Conservation (phyloP, 2,888 invertebrate genomes). For the Argyresthia goedartella region DNA sequence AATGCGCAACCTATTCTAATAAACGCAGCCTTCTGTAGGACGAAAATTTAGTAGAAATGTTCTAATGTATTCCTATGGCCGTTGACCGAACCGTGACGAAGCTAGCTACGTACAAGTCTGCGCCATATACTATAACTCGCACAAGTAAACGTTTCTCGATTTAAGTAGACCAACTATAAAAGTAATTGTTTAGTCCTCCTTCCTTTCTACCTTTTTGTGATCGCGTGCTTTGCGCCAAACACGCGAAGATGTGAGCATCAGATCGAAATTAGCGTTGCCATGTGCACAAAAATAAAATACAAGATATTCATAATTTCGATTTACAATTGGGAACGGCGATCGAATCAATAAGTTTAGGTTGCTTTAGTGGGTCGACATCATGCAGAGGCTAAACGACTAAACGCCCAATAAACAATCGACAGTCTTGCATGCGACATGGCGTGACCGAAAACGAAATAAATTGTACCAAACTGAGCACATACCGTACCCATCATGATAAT, state of each 20-base stretch:
- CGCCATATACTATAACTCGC: slow-evolving; percentile 5
- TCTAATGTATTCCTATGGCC: slow-evolving; percentile 66
- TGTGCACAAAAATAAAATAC: slow-evolving; percentile 36
- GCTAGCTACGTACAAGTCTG: too few species aligned
- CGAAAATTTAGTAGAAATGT: slow-evolving; percentile 71
- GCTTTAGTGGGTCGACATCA: slow-evolving; percentile 34
- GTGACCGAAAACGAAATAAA: slow-evolving; percentile 64
- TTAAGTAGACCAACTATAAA: neutral
- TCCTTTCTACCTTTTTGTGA: slow-evolving; percentile 9
- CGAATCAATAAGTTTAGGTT: slow-evolving; percentile 33
- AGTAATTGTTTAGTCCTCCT: neutral
- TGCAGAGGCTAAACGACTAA: slow-evolving; percentile 39
- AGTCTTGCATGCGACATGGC: slow-evolving; percentile 65
- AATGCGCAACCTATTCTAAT: slow-evolving; percentile 62
- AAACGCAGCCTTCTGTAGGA: slow-evolving; percentile 70
- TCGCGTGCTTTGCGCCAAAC: slow-evolving; percentile 10
- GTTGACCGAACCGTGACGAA: slow-evolving; percentile 52
- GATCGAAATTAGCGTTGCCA: slow-evolving; percentile 25
- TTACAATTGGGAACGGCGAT: slow-evolving; percentile 28
- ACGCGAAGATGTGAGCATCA: slow-evolving; percentile 10
- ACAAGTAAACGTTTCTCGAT: neutral
- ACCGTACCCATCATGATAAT: slow-evolving; percentile 55
- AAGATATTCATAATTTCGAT: slow-evolving; percentile 33
- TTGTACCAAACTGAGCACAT: slow-evolving; percentile 36
- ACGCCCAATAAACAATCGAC: slow-evolving; percentile 57